Percentiles rank a stretch among this genome's conserved stretches.
These are phyloP conservation scores for Xylocampa areola DNA, from an alignment of 2,888 invertebrate species.

Conservation along the genomic window DNA sequence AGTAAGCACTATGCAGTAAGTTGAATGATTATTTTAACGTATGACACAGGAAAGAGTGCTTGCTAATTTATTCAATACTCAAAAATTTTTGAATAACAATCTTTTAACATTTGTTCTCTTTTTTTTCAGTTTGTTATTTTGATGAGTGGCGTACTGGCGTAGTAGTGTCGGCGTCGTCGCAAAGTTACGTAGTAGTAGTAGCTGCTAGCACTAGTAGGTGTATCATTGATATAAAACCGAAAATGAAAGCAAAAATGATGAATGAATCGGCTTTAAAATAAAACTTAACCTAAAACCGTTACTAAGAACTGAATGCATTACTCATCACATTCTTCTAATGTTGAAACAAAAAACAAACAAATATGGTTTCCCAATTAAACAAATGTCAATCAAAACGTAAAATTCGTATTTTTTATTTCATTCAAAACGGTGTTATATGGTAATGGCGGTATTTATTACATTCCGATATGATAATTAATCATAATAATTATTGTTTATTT, in stretches of 20 bases:
- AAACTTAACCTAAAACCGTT: constrained; percentile 13
- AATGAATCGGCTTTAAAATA: no score
- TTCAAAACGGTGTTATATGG: constrained; percentile 49
- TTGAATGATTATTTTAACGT: constrained; percentile 33
- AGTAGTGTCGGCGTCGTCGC: no score
- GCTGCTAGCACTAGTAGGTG: constrained; percentile 42
- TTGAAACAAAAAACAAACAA: constrained; percentile 39
- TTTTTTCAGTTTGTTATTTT: constrained; percentile 65
- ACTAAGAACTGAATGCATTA: constrained; percentile 41
- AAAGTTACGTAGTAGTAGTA: no score
- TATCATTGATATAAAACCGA: no score
- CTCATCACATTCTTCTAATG: constrained; percentile 36
- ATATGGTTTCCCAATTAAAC: constrained; percentile 45
- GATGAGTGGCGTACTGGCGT: constrained; percentile 55
- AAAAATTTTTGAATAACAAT: no score
- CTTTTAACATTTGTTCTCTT: constrained; percentile 71
- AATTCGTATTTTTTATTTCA: constrained; percentile 10
- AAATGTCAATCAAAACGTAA: constrained; percentile 62
- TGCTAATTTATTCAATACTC: no score
- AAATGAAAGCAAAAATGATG: no score
- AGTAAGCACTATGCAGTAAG: constrained; percentile 45
- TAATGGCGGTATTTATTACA: constrained; percentile 54
- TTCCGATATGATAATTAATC: constrained; percentile 64
- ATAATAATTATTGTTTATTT: no score
- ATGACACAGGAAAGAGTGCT: background rate